These are phyloP conservation scores for Puntigrus tetrazona DNA, from an alignment of 2,113 vertebrate genomes.

Conservation along the genomic window DNA sequence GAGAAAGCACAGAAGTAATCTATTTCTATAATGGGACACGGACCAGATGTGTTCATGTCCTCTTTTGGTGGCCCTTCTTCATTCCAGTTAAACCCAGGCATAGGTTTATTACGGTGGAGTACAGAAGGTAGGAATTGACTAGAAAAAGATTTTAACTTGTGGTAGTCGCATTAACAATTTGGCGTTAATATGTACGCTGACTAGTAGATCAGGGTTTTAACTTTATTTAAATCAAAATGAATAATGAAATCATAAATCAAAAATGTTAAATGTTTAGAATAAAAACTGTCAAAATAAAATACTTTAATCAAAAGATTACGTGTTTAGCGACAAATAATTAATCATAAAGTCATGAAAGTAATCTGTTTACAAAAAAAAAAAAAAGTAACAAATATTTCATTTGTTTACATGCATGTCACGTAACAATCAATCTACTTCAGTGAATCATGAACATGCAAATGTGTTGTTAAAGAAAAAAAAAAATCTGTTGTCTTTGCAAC, in stretches of 20 bases:
- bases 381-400: not conserved
- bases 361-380: not conserved
- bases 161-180: not conserved
- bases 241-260: not conserved
- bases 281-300: not conserved
- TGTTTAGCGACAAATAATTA: not conserved
- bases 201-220: not conserved
- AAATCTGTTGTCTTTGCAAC: too few relatives aligned
- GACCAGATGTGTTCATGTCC: not conserved
- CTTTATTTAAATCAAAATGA: not conserved
- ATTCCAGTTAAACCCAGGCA: not conserved
- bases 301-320: not conserved
- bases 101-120: not conserved
- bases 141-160: not conserved
- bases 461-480: too few relatives aligned
- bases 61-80: not conserved
- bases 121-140: not conserved
- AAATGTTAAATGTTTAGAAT: not conserved
- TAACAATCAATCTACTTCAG: not conserved
- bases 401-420: not conserved
- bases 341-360: not conserved
- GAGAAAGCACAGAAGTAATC: slow-evolving; percentile 23
- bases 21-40: slow-evolving; percentile 8
- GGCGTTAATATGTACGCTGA: not conserved
- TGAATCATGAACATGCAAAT: not conserved